Evolutionary conservation across 2,113 vertebrate genomes (phyloP), one percentile per base, ranked within the genome.

Genomic region (Poicephalus meyeri): DNA sequence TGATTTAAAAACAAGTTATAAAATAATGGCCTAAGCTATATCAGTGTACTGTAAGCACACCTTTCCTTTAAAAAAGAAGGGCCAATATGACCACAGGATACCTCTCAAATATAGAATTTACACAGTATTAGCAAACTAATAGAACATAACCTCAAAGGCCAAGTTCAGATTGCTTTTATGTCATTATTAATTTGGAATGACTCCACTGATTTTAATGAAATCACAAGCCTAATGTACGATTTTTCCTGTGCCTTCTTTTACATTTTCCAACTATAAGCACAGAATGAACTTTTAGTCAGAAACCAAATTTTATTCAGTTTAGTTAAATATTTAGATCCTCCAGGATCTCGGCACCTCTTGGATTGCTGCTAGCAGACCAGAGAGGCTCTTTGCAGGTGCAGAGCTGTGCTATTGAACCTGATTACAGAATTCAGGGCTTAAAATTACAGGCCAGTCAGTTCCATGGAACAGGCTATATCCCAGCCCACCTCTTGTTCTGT

Each of bases 361-460:
- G 53, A 23, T 39, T 53, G 79, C 70, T 2, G 7, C 42, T 53
- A 65, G 61, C 41, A 77, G 86, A 60, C 39, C 78, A 66, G 37
- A 20, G 83, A 72, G 78, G 70, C 50, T 52, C 55, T 80, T 52
- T 66, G 55, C 90, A 69, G 80, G 63, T 53, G 41, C 42, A 66
- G 47, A 21, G 71, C 86, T 88, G 56, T 79, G 9, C 63, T 66
- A 33, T 46, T 82, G 66, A 89, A 94, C 65, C 92, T 82, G 61
- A 81, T 96, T 93, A 91, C 80, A 79, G 80, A 95, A 94, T 89
- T 91, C 76, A 86, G 81, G 83, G 66, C 78, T 96, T 94, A 89
- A 90, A 91, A 91, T 92, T 76, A 80, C 4, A 86, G 56, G 76
- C 82, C 66, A 83, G 53, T 82, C 66, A 72, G 52, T 84, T 91